phyloP scores from a whole-genome alignment of 2,888 invertebrate genomes.

The Agrochola lychnidis region DNA sequence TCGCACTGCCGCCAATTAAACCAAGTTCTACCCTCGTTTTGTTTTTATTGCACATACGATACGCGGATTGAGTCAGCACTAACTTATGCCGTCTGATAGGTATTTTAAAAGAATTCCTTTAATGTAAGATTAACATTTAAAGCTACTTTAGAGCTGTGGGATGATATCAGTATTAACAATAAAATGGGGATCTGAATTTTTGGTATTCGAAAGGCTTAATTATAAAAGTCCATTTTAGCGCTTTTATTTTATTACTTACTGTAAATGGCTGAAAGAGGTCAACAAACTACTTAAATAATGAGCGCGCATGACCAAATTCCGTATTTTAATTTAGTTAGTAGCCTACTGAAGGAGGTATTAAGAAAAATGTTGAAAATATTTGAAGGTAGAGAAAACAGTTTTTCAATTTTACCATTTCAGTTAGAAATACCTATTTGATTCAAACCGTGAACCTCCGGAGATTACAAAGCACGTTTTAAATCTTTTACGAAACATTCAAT shows the following conservation, averaged over 20 bases:
- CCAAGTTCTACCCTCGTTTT: slow-evolving; percentile 72
- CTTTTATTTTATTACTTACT: slow-evolving; percentile 18
- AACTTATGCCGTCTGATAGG: slow-evolving; percentile 63
- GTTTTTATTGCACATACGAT: slow-evolving; percentile 77
- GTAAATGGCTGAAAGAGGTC: slow-evolving; percentile 18
- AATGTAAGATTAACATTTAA: slow-evolving; percentile 57
- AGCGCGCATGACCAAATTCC: slow-evolving; percentile 17
- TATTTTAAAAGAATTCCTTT: slow-evolving; percentile 62
- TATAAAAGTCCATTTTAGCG: slow-evolving; percentile 28
- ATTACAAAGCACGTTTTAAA: slow-evolving; percentile 67
- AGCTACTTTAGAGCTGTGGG: slow-evolving; percentile 35
- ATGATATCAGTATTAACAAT: slow-evolving; percentile 50
- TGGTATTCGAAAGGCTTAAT: slow-evolving; percentile 39
- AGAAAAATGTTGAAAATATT: slow-evolving; percentile 4
- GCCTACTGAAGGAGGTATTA: slow-evolving; percentile 11
- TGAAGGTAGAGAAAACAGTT: not conserved
- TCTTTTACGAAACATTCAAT: slow-evolving; percentile 71
- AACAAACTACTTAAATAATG: slow-evolving; percentile 31
- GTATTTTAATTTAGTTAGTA: slow-evolving; percentile 25
- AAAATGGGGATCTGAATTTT: slow-evolving; percentile 25
- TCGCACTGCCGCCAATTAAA: slow-evolving; percentile 82
- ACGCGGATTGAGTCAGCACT: slow-evolving; percentile 71
- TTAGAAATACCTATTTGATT: slow-evolving; percentile 39
- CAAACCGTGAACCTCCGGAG: slow-evolving; percentile 50
- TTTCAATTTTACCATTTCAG: slow-evolving; percentile 11